A percentile compares a stretch with the other conserved stretches of the same genome.
Evolutionary conservation across 2,797 vertebrate genomes (phyloP).

Genomic region (Esox lucius): DNA sequence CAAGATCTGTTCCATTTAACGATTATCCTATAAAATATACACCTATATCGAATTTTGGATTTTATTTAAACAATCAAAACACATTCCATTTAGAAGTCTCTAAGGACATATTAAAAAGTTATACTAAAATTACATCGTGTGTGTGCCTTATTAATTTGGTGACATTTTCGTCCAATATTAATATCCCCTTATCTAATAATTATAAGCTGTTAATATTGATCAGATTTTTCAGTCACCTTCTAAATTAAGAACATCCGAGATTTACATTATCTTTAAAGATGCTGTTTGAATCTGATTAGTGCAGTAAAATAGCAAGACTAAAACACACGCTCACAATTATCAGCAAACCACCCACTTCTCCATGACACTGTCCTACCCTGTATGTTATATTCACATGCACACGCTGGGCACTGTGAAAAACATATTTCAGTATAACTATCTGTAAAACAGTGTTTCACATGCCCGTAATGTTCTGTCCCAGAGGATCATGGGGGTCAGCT

Average conservation of each 20-base stretch:
- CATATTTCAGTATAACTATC: background rate
- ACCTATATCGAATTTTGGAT: background rate
- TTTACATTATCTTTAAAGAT: conserved; percentile 23
- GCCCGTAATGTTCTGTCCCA: background rate
- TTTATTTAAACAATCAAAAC: background rate
- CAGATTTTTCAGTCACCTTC: conserved; percentile 11
- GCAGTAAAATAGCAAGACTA: background rate
- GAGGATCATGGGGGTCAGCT: too few species aligned
- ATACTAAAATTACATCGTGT: background rate
- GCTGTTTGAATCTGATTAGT: conserved; percentile 25
- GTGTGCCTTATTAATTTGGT: background rate
- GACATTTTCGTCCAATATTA: background rate
- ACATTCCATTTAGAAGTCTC: background rate
- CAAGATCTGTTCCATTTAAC: background rate
- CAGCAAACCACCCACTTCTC: conserved; percentile 31
- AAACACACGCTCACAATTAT: conserved; percentile 21
- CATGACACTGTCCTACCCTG: conserved; percentile 14
- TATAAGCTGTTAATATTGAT: background rate
- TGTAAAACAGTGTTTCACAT: background rate
- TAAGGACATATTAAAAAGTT: background rate
- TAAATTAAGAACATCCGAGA: conserved; percentile 11
- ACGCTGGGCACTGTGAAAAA: conserved; percentile 10
- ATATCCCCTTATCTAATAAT: background rate
- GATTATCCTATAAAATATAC: background rate
- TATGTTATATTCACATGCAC: background rate